A percentile compares a stretch with the other conserved stretches of the same genome.
Conservation (phyloP, 2,113 vertebrate genomes). For the Carassius gibelio region DNA sequence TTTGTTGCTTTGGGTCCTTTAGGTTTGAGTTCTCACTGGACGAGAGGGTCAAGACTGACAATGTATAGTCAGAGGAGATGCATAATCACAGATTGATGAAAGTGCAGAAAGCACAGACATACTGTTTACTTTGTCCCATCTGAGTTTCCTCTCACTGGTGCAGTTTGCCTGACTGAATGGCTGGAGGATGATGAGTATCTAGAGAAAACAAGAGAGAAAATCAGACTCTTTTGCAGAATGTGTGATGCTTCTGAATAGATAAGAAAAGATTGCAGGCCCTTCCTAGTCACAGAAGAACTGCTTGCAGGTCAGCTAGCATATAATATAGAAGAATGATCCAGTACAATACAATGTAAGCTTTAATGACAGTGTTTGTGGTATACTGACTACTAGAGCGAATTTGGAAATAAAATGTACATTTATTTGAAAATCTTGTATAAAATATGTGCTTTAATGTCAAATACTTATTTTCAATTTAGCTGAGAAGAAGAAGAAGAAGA, state of each 20-base stretch:
- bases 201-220: not conserved
- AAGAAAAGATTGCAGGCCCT: not conserved
- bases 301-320: too few relatives aligned
- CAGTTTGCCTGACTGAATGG: constrained; percentile 2
- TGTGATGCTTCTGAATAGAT: not conserved
- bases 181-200: constrained; percentile 47
- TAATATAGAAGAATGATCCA: not conserved
- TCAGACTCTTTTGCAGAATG: constrained; percentile 18
- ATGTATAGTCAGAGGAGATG: constrained; percentile 10
- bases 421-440: too few relatives aligned
- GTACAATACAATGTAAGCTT: not conserved
- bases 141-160: constrained; percentile 15
- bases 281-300: not conserved
- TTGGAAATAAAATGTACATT: not conserved
- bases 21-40: constrained; percentile 37
- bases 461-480: too few relatives aligned
- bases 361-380: not conserved
- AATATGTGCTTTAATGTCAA: too few relatives aligned
- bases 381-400: not conserved
- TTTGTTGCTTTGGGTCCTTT: constrained; percentile 19
- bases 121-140: constrained; percentile 39
- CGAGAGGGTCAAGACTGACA: not conserved
- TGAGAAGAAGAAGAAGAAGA: too few relatives aligned
- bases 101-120: constrained; percentile 30
- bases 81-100: constrained; percentile 3